These are phyloP conservation scores for Chionodraco myersi DNA, from an alignment of 2,113 vertebrate genomes.

Conservation along the genomic window DNA sequence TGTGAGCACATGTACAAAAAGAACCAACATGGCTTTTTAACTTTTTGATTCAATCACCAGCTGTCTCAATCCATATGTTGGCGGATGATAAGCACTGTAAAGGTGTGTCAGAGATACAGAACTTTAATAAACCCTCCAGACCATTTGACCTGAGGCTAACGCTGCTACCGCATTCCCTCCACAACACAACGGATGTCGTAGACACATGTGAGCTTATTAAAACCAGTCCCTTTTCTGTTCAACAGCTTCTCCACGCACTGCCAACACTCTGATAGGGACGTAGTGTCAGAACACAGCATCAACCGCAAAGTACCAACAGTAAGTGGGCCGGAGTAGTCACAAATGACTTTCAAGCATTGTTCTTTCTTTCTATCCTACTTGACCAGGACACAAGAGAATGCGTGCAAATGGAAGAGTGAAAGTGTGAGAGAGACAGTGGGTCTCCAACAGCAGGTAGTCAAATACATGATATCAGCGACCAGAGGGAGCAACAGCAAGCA, in stretches of 20 bases:
- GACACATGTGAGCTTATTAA: slow-evolving; percentile 26
- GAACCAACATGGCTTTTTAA: slow-evolving; percentile 85
- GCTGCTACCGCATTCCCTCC: background rate
- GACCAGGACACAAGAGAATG: too few relatives aligned
- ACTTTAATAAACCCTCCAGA: background rate
- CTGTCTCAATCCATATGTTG: slow-evolving; percentile 64
- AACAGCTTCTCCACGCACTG: slow-evolving; percentile 3
- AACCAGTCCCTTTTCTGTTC: slow-evolving; percentile 14
- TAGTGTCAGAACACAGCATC: slow-evolving; percentile 6
- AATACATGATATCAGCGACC: too few relatives aligned
- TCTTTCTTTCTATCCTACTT: too few relatives aligned
- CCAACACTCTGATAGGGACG: background rate
- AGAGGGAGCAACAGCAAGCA: too few relatives aligned
- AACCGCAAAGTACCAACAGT: too few relatives aligned
- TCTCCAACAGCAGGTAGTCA: too few relatives aligned
- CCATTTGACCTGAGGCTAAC: slow-evolving; percentile 14
- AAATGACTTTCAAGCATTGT: slow-evolving; percentile 49
- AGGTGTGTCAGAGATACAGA: background rate
- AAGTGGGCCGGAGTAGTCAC: too few relatives aligned
- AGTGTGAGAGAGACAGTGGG: too few relatives aligned
- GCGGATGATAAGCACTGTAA: background rate
- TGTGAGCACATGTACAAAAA: slow-evolving; percentile 50
- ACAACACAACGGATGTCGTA: background rate
- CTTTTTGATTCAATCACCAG: slow-evolving; percentile 85
- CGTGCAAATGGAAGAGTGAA: too few relatives aligned